These are phyloP conservation scores for Coelogynopora nodosa DNA, from an alignment of 2,888 invertebrate genomes.

Conservation along the genomic window DNA sequence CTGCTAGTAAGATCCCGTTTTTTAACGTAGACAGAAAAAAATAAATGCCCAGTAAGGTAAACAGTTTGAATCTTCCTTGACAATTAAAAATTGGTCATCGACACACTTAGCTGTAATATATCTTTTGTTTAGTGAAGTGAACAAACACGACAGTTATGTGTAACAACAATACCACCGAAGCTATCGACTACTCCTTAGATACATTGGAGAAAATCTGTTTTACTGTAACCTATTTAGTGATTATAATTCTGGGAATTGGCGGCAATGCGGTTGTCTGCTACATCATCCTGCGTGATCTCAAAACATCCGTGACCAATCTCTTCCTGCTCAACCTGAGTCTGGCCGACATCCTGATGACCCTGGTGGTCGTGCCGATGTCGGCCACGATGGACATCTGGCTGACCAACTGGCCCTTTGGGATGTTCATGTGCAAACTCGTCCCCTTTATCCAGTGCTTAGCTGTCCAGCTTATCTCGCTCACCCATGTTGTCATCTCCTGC, in stretches of 20 bases:
- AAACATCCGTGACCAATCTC: slow-evolving; percentile 33
- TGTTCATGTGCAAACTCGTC: slow-evolving; percentile 15
- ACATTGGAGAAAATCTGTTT: background rate
- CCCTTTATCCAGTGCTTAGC: slow-evolving; percentile 27
- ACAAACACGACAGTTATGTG: no score
- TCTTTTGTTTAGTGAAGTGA: no score
- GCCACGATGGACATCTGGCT: slow-evolving; percentile 33
- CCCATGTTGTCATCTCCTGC: slow-evolving; percentile 41
- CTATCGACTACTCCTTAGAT: background rate
- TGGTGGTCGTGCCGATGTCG: slow-evolving; percentile 12
- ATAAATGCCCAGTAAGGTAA: no score
- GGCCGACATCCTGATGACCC: slow-evolving; percentile 32
- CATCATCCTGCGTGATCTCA: slow-evolving; percentile 11
- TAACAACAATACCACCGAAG: background rate
- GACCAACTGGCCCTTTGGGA: slow-evolving; percentile 30
- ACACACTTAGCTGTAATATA: no score
- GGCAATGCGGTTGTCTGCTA: slow-evolving; percentile 23
- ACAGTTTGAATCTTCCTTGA: no score
- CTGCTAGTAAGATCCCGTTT: no score
- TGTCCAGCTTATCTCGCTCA: slow-evolving; percentile 12
- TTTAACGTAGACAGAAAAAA: no score
- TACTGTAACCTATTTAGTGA: background rate
- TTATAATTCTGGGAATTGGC: background rate
- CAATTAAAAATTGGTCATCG: no score
- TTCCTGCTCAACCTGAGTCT: slow-evolving; percentile 40